Base-by-base conservation (phyloP, 2,888 invertebrate species). In the Abrostola tripartita region DNA sequence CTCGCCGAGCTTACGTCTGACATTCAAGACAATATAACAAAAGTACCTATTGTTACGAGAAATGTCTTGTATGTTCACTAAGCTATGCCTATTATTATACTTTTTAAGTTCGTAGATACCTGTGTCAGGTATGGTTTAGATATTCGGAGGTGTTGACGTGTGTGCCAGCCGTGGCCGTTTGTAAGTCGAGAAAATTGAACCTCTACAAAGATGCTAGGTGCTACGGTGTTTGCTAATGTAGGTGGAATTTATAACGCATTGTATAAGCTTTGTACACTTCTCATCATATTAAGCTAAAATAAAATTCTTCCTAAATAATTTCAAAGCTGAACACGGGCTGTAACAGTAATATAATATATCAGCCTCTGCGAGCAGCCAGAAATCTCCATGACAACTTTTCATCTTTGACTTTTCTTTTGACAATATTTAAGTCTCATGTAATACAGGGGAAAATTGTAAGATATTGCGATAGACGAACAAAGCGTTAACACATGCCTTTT, bases 11-110 rank as follows among this genome's bases (percentile, higher is more conserved):
- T 49, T 37, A 35, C 37, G 37, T 51, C 51, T 42, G 44, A 49
- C 40, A 37, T 37, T 53, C 10, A 41, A 51, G 41, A 56, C 65
- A 55, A 61, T 49, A 42, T 58, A 35, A 61, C 71, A 67, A 61
- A 58, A 52, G 61, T 57, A 42, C 24, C 24, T 40, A 52, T 71
- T 52, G 52, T 49, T 58, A 35, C 44, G 54, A 24, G 42, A 52
- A 55, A 38, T 37, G 1, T 55, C 57, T 37, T 37, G 11, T 36
- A 55, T 41, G 6, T 35, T 36, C 42, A 50, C 11, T 10, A 6
- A 38, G 54, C 35, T 5, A 0, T 40, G 58, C 57, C 61, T 10
- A n/a, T 10, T 7, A 5, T 7, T 40, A 6, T 44, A 44, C 44
- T 44, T 44, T n/a, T n/a, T 24, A 14, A 44, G 11, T 44, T 24